Percentiles rank a stretch among this genome's conserved stretches.
Conservation (phyloP, 2,113 vertebrate species). For the Hippocampus mohnikei region DNA sequence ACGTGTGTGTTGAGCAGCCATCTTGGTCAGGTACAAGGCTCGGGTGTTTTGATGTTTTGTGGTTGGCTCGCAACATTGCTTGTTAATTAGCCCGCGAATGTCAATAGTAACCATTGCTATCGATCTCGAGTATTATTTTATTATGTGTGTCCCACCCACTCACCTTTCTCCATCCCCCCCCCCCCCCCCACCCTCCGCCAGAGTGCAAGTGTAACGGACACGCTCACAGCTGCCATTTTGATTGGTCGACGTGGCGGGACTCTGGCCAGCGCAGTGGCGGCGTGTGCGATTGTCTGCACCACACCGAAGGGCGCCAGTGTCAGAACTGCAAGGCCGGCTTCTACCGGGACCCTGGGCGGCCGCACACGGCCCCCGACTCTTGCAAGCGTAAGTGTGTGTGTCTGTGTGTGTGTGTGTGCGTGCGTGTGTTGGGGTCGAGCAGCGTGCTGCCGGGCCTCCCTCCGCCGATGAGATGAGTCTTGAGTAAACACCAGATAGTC, state of each 20-base stretch:
- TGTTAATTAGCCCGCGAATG: background rate
- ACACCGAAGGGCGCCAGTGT: conserved; percentile 88
- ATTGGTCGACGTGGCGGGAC: conserved; percentile 80
- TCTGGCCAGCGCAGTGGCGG: conserved; percentile 89
- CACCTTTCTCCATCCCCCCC: background rate
- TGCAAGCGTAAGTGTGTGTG: conserved; percentile 82
- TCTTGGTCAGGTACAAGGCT: background rate
- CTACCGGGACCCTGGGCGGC: conserved; percentile 81
- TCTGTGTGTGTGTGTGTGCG: conserved; percentile 5
- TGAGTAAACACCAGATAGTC: conserved; percentile 65
- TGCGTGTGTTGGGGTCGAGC: background rate
- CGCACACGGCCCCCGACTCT: conserved; percentile 77
- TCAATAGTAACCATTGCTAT: background rate
- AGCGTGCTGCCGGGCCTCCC: conserved; percentile 24
- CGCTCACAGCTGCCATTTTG: conserved; percentile 85
- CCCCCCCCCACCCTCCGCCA: conserved; percentile 38
- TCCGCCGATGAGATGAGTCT: conserved; percentile 37
- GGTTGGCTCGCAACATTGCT: background rate
- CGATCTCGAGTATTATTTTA: background rate
- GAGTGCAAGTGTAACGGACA: conserved; percentile 94
- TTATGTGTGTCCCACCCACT: too few relatives aligned
- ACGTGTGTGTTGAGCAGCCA: background rate
- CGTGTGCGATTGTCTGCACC: conserved; percentile 88
- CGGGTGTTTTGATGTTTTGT: background rate
- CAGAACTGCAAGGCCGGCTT: conserved; percentile 86